Base-by-base conservation (phyloP, 2,113 vertebrate genomes). In the Bubo bubo region DNA sequence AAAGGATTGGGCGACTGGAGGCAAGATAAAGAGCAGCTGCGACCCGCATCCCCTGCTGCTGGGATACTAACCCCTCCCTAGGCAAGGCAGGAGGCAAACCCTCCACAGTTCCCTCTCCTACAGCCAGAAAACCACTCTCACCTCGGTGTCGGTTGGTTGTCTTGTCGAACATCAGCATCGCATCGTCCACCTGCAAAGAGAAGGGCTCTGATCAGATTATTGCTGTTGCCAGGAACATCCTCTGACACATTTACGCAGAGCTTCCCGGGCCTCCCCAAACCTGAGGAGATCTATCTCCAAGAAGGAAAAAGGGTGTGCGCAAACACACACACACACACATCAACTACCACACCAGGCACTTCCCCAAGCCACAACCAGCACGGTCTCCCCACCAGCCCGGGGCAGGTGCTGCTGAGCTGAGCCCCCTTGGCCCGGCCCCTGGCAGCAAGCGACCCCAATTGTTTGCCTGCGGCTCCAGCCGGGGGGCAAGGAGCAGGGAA, bases 161-260 rank as follows among this genome's bases (percentile, higher is more conserved):
- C 98, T 99, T 99, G 98, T 99, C 99, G 12, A 99, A 99, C 99
- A 99, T 99, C 96, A 99, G 98, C 99, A 99, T 99, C 82, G 99
- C 99, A n/a, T 99, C 99, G 3, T 99, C 99, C 90, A 99, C 99
- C 99, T 99, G 98, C 95, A 98, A 97, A 88, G 96, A 93, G 81
- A 97, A 97, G 55, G 58, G 84, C 80, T 90, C 64, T 15, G 3
- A 53, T 96, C 62, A 96, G 80, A 50, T 76, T 77, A 85, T 16
- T 79, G 70, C 71, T 23, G 30, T 47, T 79, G 76, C 56, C 75
- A 81, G 0, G 0, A 88, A 73, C 66, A 43, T 76, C 56, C 79
- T 83, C 72, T 11, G 7, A 45, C 83, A 41, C n/a, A 12, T 47
- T 39, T 55, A 68, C 4, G 4, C n/a, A 81, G 81, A 80, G 67